Evolutionary conservation across 1,140 invertebrate species (phyloP).

Genomic region (Pseudomyrmex pallidus): DNA sequence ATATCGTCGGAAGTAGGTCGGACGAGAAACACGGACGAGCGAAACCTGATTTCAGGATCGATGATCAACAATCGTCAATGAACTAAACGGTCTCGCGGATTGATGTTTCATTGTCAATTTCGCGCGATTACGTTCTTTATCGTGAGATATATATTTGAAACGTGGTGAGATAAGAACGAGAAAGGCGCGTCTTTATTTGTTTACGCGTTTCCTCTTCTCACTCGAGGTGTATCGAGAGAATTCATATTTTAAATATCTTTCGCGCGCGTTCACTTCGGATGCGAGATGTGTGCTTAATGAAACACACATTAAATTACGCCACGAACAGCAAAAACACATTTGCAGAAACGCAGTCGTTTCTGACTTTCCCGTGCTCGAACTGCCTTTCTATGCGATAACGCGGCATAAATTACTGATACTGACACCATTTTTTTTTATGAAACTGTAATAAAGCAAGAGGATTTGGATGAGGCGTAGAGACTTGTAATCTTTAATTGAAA

Average conservation of each 20-base stretch:
- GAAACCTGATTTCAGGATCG: conserved; percentile 15
- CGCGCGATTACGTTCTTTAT: no score
- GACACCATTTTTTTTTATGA: neutral
- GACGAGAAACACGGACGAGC: conserved; percentile 34
- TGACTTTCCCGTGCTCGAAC: conserved; percentile 23
- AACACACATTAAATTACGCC: neutral
- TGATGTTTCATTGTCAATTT: neutral
- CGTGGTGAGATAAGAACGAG: neutral
- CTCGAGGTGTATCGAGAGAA: neutral
- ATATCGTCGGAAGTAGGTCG: conserved; percentile 68
- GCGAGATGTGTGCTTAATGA: neutral
- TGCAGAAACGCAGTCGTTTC: neutral
- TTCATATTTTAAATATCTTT: conserved; percentile 8
- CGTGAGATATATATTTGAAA: no score
- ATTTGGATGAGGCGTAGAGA: no score
- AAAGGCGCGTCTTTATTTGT: neutral
- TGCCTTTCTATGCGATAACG: neutral
- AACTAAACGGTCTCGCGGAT: no score
- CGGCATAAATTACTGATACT: neutral
- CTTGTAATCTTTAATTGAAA: no score
- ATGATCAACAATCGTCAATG: conserved; percentile 18
- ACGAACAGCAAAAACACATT: neutral
- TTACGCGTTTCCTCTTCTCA: neutral
- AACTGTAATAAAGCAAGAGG: no score
- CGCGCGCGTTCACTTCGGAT: neutral